phyloP scores from a whole-genome alignment of 2,888 invertebrate species.

The Hedya salicella region DNA sequence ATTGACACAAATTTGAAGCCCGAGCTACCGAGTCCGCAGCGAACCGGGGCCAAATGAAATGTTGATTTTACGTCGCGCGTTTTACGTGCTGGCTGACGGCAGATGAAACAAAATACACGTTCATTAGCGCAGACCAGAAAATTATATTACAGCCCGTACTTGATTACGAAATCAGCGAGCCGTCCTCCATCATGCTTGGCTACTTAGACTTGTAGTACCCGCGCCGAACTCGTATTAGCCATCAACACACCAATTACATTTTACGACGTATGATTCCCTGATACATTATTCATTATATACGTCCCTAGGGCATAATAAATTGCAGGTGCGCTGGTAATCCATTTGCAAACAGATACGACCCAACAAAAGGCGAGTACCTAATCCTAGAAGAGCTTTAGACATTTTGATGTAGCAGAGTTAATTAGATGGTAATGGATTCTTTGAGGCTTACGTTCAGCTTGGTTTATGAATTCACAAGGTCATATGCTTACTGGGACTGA shows the following conservation, averaged over 20 bases:
- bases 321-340: conserved; percentile 29
- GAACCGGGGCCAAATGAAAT: conserved; percentile 68
- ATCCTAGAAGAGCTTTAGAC: conserved; percentile 52
- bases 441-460: conserved; percentile 49
- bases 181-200: conserved; percentile 54
- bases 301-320: conserved; percentile 35
- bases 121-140: conserved; percentile 78
- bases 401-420: conserved; percentile 52
- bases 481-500: conserved; percentile 49
- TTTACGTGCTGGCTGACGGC: conserved; percentile 68
- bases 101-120: conserved; percentile 82
- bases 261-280: conserved; percentile 39
- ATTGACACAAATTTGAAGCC: conserved; percentile 70
- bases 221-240: conserved; percentile 16
- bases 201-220: conserved; percentile 33
- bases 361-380: conserved; percentile 29
- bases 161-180: conserved; percentile 73
- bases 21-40: conserved; percentile 55
- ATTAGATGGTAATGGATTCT: conserved; percentile 59
- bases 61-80: conserved; percentile 74
- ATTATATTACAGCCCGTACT: conserved; percentile 77
- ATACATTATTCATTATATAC: conserved; percentile 37
- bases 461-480: conserved; percentile 54
- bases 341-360: conserved; percentile 38
- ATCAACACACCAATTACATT: conserved; percentile 36